Evolutionary conservation across 2,888 invertebrate species (phyloP).

Genomic region (Coelinius sp.): DNA sequence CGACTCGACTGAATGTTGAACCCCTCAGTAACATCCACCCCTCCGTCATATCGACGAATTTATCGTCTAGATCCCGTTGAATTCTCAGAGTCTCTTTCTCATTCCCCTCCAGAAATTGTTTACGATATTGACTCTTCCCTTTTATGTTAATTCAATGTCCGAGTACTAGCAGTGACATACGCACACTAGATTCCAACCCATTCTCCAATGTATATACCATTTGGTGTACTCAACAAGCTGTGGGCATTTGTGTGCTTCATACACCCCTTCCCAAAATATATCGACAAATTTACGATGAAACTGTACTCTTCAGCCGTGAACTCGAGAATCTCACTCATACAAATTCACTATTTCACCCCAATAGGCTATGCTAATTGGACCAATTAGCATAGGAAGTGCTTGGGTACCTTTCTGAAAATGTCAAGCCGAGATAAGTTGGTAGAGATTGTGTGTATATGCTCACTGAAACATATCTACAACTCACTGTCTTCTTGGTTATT

Average conservation of each 20-base stretch:
- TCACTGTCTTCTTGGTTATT: slow-evolving; percentile 6
- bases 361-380: slow-evolving; percentile 66
- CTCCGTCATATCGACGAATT: slow-evolving; percentile 60
- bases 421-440: slow-evolving; percentile 18
- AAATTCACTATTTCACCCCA: slow-evolving; percentile 44
- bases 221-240: background rate
- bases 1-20: background rate
- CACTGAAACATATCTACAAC: background rate
- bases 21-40: slow-evolving; percentile 12
- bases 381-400: slow-evolving; percentile 68
- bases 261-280: slow-evolving; percentile 55
- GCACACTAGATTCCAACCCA: slow-evolving; percentile 21
- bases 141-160: slow-evolving; percentile 61
- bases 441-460: slow-evolving; percentile 9
- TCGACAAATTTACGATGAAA: slow-evolving; percentile 70
- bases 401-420: slow-evolving; percentile 35
- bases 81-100: slow-evolving; percentile 21
- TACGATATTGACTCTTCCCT: slow-evolving; percentile 68
- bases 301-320: slow-evolving; percentile 56
- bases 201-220: slow-evolving; percentile 23
- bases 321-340: slow-evolving; percentile 11
- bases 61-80: slow-evolving; percentile 48
- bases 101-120: slow-evolving; percentile 50
- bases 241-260: slow-evolving; percentile 29
- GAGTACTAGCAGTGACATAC: slow-evolving; percentile 30